These are phyloP conservation scores for Actinia equina DNA, from an alignment of 64 coral and sea anemone genomes.

Conservation along the genomic window DNA sequence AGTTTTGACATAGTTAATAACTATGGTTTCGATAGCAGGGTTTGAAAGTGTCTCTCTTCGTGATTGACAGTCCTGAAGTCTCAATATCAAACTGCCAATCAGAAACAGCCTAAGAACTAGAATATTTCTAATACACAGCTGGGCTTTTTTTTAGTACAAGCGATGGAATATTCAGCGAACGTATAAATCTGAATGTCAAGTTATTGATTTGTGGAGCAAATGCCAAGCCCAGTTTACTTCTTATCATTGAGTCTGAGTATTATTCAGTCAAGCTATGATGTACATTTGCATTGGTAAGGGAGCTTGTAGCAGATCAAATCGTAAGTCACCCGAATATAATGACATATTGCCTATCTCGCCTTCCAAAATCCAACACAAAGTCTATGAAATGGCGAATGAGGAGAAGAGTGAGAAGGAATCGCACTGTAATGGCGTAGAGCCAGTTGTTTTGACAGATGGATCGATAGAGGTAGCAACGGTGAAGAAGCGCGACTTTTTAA, in stretches of 20 bases:
- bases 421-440: conserved; percentile 4
- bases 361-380: conserved; percentile 71
- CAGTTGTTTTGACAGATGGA: background rate
- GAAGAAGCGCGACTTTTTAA: background rate
- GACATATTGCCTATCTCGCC: conserved; percentile 91
- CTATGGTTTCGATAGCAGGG: background rate
- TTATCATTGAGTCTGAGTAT: background rate
- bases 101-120: background rate
- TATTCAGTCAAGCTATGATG: conserved; percentile 45
- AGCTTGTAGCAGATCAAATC: conserved; percentile 53
- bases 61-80: background rate
- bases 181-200: background rate
- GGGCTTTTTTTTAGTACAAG: background rate
- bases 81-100: background rate
- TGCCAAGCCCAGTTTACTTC: background rate
- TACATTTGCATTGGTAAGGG: conserved; percentile 84
- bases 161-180: conserved; percentile 1
- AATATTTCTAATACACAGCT: background rate
- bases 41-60: background rate
- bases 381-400: conserved; percentile 29
- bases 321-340: conserved; percentile 66
- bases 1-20: background rate
- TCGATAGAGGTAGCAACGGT: background rate
- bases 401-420: background rate
- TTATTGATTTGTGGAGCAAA: background rate